A percentile compares a stretch with the other conserved stretches of the same genome.
phyloP scores from a whole-genome alignment of 2,888 invertebrate genomes.

The Lasioglossum oenotherae region DNA sequence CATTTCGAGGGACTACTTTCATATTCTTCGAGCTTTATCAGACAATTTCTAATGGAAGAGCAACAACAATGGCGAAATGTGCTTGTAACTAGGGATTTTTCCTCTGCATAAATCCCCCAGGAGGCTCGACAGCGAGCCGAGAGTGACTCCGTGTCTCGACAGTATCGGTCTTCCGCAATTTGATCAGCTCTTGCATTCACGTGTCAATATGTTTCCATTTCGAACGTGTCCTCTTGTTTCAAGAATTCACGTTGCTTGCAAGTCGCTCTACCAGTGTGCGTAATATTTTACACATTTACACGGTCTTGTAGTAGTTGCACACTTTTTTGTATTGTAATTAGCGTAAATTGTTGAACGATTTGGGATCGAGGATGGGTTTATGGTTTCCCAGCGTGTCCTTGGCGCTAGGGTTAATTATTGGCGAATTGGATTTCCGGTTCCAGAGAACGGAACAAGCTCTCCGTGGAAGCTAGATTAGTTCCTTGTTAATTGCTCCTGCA shows the following conservation, averaged over 20 bases:
- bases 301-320: neutral
- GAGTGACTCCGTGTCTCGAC: neutral
- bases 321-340: neutral
- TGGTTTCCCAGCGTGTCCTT: neutral
- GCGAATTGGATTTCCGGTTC: neutral
- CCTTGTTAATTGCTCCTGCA: constrained; percentile 3
- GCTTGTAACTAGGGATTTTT: neutral
- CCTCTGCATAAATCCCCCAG: neutral
- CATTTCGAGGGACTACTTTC: neutral
- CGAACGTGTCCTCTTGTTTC: neutral
- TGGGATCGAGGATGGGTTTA: neutral
- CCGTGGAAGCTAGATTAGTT: neutral
- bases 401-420: neutral
- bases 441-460: neutral
- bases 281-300: neutral
- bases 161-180: neutral
- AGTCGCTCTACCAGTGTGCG: neutral
- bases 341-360: neutral
- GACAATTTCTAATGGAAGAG: neutral
- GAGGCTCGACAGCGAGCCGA: neutral
- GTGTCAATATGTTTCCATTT: neutral
- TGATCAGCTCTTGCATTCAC: neutral
- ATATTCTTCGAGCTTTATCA: neutral
- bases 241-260: neutral
- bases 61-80: neutral